Evolutionary conservation across 1,140 invertebrate genomes (phyloP), one percentile per base, ranked within the genome.

Genomic region (Drosophila obscura): DNA sequence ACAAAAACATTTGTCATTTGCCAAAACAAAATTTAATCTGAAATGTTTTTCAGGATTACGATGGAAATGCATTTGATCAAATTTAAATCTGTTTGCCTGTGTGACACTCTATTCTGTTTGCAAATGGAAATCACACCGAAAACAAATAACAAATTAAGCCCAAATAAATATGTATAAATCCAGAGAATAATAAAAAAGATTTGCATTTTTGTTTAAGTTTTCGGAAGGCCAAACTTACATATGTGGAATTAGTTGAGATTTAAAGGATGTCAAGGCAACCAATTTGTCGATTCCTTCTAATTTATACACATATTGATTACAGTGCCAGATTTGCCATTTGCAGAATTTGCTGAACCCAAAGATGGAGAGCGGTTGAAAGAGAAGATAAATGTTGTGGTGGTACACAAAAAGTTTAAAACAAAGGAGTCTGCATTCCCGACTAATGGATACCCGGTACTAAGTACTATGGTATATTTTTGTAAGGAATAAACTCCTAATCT

Each of bases 281-380:
- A 58, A 64, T 74, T 73, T 52, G 53, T 65, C 53, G 53, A 64
- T 52, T 43, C 45, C 41, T 62, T 53, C 55, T 75, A 80, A 80
- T 80, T 74, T 75, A 80, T 81, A 74, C 68, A 58, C 52, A 65
- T 74, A 84, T 80, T 64, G 69, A 85, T 77, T 80, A 60, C 73
- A 48, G 49, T 56, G 55, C 26, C 61, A 63, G 64, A 72, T 67
- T 67, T 73, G 63, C 59, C 56, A 43, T 64, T 75, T 41, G 13
- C 31, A 28, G 22, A 46, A 63, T 35, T 57, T 73, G 52, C 51
- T 58, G 52, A 35, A 9, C n/a, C 44, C 35, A 50, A 48, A 51
- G 62, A 49, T 56, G 16, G 51, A 26, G 51, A 46, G 63, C n/a
- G 41, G 59, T 26, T 48, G 39, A 41, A 39, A 22, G 39, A 16